A percentile compares a stretch with the other conserved stretches of the same genome.
Conservation (phyloP, 2,113 vertebrate genomes). For the Bufo bufo region DNA sequence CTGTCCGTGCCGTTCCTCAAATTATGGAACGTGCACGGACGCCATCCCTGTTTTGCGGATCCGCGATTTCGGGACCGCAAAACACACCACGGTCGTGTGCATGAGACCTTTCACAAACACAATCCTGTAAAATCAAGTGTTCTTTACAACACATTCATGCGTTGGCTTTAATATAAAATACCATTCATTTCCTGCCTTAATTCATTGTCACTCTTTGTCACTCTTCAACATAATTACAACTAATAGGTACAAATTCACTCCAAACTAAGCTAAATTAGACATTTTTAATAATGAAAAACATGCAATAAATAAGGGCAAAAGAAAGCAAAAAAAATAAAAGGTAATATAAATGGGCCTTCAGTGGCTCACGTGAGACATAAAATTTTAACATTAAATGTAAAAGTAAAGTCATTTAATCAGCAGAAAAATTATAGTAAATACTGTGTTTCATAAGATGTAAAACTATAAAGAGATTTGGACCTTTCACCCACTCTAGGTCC, state of each 20-base stretch:
- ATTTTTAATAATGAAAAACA: background rate
- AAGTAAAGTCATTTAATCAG: background rate
- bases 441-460: background rate
- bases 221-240: constrained; percentile 14
- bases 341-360: background rate
- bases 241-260: background rate
- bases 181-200: constrained; percentile 5
- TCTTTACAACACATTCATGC: background rate
- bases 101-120: background rate
- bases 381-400: background rate
- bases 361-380: background rate
- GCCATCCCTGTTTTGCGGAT: too few relatives aligned
- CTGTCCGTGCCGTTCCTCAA: too few relatives aligned
- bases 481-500: too few relatives aligned
- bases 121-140: background rate
- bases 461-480: background rate
- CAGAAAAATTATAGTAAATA: background rate
- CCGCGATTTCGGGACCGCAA: too few relatives aligned
- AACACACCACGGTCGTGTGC: too few relatives aligned
- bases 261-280: background rate
- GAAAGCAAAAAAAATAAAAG: background rate
- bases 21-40: too few relatives aligned
- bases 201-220: background rate
- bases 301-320: background rate
- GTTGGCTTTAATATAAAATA: background rate